Base-by-base conservation (phyloP, 2,888 invertebrate genomes). In the Nasonovia ribisnigri region DNA sequence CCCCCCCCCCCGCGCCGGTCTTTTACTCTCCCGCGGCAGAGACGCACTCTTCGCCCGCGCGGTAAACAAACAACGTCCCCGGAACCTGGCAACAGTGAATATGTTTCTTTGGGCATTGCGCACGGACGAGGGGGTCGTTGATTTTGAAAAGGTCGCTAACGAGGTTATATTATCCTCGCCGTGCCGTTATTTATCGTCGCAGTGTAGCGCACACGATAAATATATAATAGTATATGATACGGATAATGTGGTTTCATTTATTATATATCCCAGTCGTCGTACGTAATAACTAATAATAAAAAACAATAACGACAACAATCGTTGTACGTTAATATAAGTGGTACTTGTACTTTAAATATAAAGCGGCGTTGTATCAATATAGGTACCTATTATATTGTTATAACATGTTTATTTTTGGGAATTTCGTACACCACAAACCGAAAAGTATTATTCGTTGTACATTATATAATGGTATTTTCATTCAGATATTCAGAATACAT, bases 101-200 rank as follows among this genome's bases (percentile, higher is more conserved):
- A 57, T 93, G 67, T 46, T 89, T 46, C 26, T 67, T 24, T 60
- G 16, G n/a, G 20, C 89, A 43, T 29, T 51, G 10, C 54, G 84
- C 43, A 51, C 42, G 51, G 77, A 54, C n/a, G 11, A 20, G 92
- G 86, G 86, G 90, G 60, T 86, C 93, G 48, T 57, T 93, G 92
- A 93, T 93, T 90, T 86, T 90, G 90, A 93, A 93, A 93, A 86
- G 93, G 86, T 60, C 93, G 48, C 90, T 93, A 93, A 93, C 90
- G 93, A 93, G 90, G 67, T 88, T 88, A 92, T 77, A 88, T 88
- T 48, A 77, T 90, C 57, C 8, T 26, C 26, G 57, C 8, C 24
- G 54, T 26, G 5, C 20, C 16, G n/a, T 87, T 87, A 87, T 87
- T 54, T 86, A n/a, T 77, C 29, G 86, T 43, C 86, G 29, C 29